A percentile compares a stretch with the other conserved stretches of the same genome.
These are phyloP conservation scores for Mizuhopecten yessoensis DNA, from an alignment of 1,140 invertebrate species.

Conservation along the genomic window DNA sequence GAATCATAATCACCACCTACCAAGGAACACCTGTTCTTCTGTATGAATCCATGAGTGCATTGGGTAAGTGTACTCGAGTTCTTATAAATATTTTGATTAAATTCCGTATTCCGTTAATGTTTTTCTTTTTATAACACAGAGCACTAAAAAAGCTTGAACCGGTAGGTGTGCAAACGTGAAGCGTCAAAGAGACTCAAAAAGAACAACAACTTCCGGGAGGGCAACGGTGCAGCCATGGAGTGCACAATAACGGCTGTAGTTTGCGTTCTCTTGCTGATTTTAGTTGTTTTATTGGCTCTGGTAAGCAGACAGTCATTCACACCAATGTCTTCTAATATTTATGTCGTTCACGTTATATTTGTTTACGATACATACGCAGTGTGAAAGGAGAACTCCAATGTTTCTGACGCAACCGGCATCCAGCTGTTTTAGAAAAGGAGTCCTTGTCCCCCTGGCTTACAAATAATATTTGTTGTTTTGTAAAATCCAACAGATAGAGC, in stretches of 20 bases:
- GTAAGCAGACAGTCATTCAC: neutral
- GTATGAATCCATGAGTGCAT: neutral
- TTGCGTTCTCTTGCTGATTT: neutral
- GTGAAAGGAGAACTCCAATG: too few relatives aligned
- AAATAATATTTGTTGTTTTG: too few relatives aligned
- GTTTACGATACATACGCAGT: too few relatives aligned
- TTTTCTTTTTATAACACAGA: neutral
- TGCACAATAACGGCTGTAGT: neutral
- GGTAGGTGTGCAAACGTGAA: neutral
- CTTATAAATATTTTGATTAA: too few relatives aligned
- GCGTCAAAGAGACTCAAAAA: neutral
- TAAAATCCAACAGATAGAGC: too few relatives aligned
- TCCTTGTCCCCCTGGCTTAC: too few relatives aligned
- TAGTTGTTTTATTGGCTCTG: neutral
- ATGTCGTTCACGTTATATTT: too few relatives aligned
- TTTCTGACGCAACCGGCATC: conserved; percentile 18
- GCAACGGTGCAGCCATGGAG: neutral
- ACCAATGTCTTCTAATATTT: too few relatives aligned
- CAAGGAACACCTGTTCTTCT: conserved; percentile 20
- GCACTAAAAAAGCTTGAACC: neutral
- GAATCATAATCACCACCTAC: neutral
- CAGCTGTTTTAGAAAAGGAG: neutral
- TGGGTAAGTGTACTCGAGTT: neutral
- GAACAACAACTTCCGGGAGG: neutral
- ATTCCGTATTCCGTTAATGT: neutral